These are phyloP conservation scores for Drosophila busckii DNA, from an alignment of 1,140 invertebrate species.

Conservation along the genomic window DNA sequence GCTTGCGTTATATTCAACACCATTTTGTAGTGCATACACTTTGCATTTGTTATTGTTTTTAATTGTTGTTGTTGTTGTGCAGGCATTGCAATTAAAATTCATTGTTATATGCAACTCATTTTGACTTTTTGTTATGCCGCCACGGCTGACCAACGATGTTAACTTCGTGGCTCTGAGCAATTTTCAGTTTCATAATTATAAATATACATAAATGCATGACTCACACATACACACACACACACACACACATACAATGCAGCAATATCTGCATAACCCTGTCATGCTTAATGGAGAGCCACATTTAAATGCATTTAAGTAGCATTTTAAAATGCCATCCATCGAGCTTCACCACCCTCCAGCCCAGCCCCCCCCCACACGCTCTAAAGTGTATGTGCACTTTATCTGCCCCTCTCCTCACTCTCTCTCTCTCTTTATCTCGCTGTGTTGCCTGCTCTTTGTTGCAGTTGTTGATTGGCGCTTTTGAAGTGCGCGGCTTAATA, in stretches of 20 bases:
- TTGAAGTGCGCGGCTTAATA: constrained; percentile 37
- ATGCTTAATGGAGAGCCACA: constrained; percentile 49
- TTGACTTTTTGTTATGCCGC: constrained; percentile 48
- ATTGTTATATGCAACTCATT: constrained; percentile 66
- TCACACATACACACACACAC: constrained; percentile 8
- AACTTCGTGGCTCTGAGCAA: constrained; percentile 27
- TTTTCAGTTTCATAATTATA: constrained; percentile 68
- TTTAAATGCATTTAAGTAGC: constrained; percentile 74
- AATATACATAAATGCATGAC: constrained; percentile 23
- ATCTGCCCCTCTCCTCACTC: not conserved
- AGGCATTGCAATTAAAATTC: constrained; percentile 67
- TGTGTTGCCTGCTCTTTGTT: not conserved
- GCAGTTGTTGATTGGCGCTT: constrained; percentile 29
- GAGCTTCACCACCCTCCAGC: no score
- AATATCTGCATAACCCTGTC: constrained; percentile 21
- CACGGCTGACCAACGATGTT: not conserved
- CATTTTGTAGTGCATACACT: constrained; percentile 19
- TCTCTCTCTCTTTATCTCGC: not conserved
- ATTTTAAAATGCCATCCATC: no score
- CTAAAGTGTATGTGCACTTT: no score
- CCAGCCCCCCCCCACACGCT: not conserved
- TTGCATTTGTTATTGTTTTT: constrained; percentile 8
- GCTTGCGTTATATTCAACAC: constrained; percentile 56
- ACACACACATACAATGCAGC: constrained; percentile 6
- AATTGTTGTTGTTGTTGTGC: constrained; percentile 2